These are phyloP conservation scores for Poecilus cupreus DNA, from an alignment of 2,888 invertebrate genomes.

Conservation along the genomic window DNA sequence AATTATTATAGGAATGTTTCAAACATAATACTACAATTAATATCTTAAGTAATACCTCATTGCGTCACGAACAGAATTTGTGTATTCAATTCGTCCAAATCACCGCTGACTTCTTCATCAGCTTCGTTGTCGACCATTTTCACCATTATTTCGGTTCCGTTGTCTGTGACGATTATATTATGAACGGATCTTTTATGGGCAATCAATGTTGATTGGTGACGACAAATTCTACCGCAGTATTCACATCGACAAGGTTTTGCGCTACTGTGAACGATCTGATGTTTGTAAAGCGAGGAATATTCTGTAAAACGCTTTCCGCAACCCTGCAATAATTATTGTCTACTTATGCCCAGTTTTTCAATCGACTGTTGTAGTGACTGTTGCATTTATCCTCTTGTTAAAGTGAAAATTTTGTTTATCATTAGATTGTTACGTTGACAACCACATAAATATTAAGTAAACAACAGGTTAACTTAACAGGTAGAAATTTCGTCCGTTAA, in stretches of 20 bases:
- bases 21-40: background rate
- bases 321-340: slow-evolving; percentile 67
- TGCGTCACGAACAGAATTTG: slow-evolving; percentile 34
- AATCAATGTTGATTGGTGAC: slow-evolving; percentile 78
- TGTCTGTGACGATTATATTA: slow-evolving; percentile 71
- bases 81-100: background rate
- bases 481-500: too few species aligned
- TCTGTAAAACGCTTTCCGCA: slow-evolving; percentile 82
- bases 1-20: slow-evolving; percentile 8
- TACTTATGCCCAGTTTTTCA: too few species aligned
- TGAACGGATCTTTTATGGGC: slow-evolving; percentile 79
- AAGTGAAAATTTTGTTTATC: too few species aligned
- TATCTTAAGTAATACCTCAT: slow-evolving; percentile 2
- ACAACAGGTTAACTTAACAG: too few species aligned
- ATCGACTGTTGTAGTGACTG: too few species aligned
- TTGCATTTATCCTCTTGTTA: too few species aligned
- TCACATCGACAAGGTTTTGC: slow-evolving; percentile 77
- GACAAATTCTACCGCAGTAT: slow-evolving; percentile 77
- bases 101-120: background rate
- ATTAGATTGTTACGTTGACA: too few species aligned
- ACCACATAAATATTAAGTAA: too few species aligned
- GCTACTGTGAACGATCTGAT: slow-evolving; percentile 78
- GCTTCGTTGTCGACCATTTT: slow-evolving; percentile 47
- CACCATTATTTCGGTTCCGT: slow-evolving; percentile 69
- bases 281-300: slow-evolving; percentile 82